Percentiles rank a stretch among this genome's conserved stretches.
phyloP scores from a whole-genome alignment of 2,888 invertebrate species.

The Macrophya annulata region DNA sequence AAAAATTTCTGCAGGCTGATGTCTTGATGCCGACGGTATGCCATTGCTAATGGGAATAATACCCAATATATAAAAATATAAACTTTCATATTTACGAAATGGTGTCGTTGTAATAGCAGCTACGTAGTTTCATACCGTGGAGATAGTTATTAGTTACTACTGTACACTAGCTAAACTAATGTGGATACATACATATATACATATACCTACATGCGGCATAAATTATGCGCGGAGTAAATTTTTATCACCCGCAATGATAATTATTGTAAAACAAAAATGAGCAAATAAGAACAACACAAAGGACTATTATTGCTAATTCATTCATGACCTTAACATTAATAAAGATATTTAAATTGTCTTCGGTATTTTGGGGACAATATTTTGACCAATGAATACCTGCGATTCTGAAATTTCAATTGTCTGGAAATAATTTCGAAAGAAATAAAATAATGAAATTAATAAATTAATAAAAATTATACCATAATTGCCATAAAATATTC shows the following conservation, averaged over 20 bases:
- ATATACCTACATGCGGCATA: not conserved
- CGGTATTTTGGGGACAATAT: not conserved
- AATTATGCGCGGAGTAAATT: not conserved
- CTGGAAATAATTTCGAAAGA: not conserved
- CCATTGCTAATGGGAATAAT: conserved; percentile 30
- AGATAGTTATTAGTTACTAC: conserved; percentile 7
- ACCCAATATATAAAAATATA: conserved; percentile 18
- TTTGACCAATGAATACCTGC: not conserved
- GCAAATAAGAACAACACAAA: not conserved
- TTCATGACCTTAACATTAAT: not conserved
- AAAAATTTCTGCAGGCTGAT: conserved; percentile 3
- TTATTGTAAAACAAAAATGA: not conserved
- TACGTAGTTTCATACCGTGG: conserved; percentile 10
- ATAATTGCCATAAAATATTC: not conserved
- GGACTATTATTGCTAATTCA: not conserved
- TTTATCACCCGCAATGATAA: not conserved
- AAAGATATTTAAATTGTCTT: not conserved
- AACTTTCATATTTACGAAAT: conserved; percentile 52
- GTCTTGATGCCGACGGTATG: not conserved
- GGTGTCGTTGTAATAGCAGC: conserved; percentile 27
- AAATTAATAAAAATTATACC: not conserved
- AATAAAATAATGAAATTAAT: not conserved
- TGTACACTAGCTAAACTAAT: not conserved
- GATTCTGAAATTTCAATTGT: not conserved
- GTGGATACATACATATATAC: not conserved